Evolutionary conservation across 1,140 invertebrate genomes (phyloP).

Genomic region (Pseudomyrmex concolor): DNA sequence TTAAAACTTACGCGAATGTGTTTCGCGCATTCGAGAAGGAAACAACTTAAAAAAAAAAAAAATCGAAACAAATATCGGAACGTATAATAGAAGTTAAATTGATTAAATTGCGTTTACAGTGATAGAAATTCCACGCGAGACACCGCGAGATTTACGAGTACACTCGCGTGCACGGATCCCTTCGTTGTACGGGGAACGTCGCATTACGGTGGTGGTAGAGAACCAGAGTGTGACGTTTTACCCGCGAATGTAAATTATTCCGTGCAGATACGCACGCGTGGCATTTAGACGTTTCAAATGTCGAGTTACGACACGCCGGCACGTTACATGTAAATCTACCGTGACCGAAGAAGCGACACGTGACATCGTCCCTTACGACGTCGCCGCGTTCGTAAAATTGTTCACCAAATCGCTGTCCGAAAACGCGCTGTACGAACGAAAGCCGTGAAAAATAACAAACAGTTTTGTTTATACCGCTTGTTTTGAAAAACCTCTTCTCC

Average conservation of each 20-base stretch:
- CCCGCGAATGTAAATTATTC: conserved; percentile 54
- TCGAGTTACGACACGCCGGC: conserved; percentile 24
- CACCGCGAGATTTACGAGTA: conserved; percentile 17
- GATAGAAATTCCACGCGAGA: neutral
- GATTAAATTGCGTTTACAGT: too few species aligned
- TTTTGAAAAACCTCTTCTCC: too few species aligned
- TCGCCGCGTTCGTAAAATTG: neutral
- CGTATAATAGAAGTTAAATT: neutral
- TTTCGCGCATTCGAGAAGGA: too few species aligned
- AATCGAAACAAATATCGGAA: neutral
- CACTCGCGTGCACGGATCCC: neutral
- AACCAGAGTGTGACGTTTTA: conserved; percentile 38
- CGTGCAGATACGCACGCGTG: conserved; percentile 35
- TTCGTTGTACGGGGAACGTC: neutral
- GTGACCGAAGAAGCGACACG: conserved; percentile 34
- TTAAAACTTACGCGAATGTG: neutral
- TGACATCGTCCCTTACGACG: neutral
- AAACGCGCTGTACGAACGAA: neutral
- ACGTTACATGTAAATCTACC: conserved; percentile 32
- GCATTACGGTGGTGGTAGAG: neutral
- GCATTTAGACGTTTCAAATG: conserved; percentile 51
- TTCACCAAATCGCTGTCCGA: neutral
- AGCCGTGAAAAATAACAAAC: too few species aligned
- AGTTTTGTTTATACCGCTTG: too few species aligned
- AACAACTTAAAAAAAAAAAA: neutral